These are phyloP conservation scores for Dryococelus australis DNA, from an alignment of 2,888 invertebrate species.

Conservation along the genomic window DNA sequence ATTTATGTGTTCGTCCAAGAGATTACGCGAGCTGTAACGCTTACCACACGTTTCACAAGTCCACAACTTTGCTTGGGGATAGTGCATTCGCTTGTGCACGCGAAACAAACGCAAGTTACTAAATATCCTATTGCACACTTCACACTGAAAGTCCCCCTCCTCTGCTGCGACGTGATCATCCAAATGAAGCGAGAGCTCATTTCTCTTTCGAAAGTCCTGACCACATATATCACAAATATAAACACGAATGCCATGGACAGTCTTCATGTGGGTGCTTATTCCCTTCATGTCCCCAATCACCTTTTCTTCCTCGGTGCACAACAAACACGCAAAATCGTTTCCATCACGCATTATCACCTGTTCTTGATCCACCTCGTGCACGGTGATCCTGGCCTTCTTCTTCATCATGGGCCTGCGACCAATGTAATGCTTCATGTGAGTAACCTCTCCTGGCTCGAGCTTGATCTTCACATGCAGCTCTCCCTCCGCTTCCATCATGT, in stretches of 20 bases:
- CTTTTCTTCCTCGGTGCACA: conserved; percentile 60
- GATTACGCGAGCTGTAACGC: conserved; percentile 71
- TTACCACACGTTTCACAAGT: conserved; percentile 72
- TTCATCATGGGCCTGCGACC: conserved; percentile 45
- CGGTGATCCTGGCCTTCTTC: conserved; percentile 35
- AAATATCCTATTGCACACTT: conserved; percentile 69
- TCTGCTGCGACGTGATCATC: conserved; percentile 69
- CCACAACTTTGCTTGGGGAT: conserved; percentile 68
- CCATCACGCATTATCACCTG: conserved; percentile 48
- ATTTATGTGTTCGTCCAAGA: conserved; percentile 77
- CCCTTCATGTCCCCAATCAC: conserved; percentile 64
- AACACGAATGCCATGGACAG: conserved; percentile 67
- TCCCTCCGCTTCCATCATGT: conserved; percentile 37
- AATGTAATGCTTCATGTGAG: conserved; percentile 41
- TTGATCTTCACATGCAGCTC: conserved; percentile 41
- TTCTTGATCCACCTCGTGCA: conserved; percentile 53
- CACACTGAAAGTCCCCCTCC: conserved; percentile 70
- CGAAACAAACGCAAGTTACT: conserved; percentile 67
- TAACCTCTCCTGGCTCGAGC: conserved; percentile 54
- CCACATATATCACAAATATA: conserved; percentile 78
- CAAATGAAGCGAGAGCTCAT: conserved; percentile 69
- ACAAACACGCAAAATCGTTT: conserved; percentile 50
- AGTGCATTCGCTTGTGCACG: conserved; percentile 71
- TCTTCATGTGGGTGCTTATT: conserved; percentile 69
- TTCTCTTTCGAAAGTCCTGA: conserved; percentile 68